These are phyloP conservation scores for Babyrousa celebensis DNA, from an alignment of 2,797 vertebrate genomes.

Conservation along the genomic window DNA sequence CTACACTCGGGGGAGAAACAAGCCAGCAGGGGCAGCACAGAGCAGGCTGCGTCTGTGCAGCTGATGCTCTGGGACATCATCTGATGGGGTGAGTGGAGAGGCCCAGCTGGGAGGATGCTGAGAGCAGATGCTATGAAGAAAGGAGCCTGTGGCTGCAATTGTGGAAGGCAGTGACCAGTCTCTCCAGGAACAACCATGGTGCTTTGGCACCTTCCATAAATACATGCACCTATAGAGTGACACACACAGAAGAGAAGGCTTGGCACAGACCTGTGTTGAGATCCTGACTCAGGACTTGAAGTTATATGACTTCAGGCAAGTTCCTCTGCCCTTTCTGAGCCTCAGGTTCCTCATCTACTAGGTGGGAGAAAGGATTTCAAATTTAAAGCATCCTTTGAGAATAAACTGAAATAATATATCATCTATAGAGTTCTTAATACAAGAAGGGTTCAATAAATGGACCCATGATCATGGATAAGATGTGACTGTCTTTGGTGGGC, in stretches of 20 bases:
- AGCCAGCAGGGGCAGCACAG: accelerated
- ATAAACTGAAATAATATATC: conserved; percentile 17
- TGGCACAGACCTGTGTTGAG: not conserved
- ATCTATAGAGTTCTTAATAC: not conserved
- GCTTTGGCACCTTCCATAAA: not conserved
- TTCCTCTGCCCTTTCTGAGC: not conserved
- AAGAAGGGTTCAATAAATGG: not conserved
- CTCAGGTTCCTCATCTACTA: not conserved
- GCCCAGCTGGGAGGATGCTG: not conserved
- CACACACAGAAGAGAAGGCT: not conserved
- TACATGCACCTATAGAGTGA: not conserved
- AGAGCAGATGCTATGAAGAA: not conserved
- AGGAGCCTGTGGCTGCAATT: not conserved
- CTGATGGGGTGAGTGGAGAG: not conserved
- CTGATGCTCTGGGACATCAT: not conserved
- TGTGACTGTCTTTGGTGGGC: not conserved
- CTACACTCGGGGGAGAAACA: not conserved
- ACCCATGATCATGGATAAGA: not conserved
- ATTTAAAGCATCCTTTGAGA: not conserved
- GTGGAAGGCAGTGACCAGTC: not conserved
- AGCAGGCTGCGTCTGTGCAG: too few relatives aligned
- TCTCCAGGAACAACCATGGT: not conserved
- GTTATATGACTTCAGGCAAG: not conserved
- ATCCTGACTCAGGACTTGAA: not conserved
- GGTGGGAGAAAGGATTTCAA: not conserved